Conservation (phyloP, 2,888 invertebrate species). For the Matsumyia berberina region DNA sequence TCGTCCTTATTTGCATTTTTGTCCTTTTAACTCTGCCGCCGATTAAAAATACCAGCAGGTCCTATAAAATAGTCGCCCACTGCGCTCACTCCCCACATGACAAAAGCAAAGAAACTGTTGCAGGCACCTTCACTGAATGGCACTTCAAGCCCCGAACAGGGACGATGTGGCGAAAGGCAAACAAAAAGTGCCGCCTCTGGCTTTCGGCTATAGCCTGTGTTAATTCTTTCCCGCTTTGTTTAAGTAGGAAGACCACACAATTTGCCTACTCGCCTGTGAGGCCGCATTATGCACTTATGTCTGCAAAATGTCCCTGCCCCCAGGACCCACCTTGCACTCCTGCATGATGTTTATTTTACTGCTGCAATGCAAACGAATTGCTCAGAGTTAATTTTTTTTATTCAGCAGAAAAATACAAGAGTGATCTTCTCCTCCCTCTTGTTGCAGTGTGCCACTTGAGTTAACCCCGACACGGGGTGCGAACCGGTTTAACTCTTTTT, state of each 20-base stretch:
- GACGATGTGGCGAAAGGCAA: conserved; percentile 8
- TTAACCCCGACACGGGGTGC: conserved; percentile 33
- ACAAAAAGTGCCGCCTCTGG: conserved; percentile 38
- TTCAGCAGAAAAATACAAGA: background rate
- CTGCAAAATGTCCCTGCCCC: conserved; percentile 30
- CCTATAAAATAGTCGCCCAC: background rate
- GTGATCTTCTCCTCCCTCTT: background rate
- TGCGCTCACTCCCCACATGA: background rate
- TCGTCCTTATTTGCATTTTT: no score
- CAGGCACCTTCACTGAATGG: conserved; percentile 39
- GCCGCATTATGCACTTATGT: conserved; percentile 54
- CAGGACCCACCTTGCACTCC: background rate
- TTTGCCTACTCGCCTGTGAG: conserved; percentile 34
- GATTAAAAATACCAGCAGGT: background rate
- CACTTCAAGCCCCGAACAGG: conserved; percentile 23
- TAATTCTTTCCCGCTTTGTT: conserved; percentile 53
- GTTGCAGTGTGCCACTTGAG: conserved; percentile 46
- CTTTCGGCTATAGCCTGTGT: conserved; percentile 54
- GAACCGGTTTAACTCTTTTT: conserved; percentile 41
- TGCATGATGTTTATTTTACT: conserved; percentile 6
- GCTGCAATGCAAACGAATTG: conserved; percentile 41
- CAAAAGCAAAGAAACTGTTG: conserved; percentile 46
- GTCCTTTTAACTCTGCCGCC: no score
- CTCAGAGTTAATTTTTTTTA: conserved; percentile 40
- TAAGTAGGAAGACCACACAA: conserved; percentile 31